Evolutionary conservation across 2,797 vertebrate species (phyloP).

Genomic region (Jordanella pulchra): DNA sequence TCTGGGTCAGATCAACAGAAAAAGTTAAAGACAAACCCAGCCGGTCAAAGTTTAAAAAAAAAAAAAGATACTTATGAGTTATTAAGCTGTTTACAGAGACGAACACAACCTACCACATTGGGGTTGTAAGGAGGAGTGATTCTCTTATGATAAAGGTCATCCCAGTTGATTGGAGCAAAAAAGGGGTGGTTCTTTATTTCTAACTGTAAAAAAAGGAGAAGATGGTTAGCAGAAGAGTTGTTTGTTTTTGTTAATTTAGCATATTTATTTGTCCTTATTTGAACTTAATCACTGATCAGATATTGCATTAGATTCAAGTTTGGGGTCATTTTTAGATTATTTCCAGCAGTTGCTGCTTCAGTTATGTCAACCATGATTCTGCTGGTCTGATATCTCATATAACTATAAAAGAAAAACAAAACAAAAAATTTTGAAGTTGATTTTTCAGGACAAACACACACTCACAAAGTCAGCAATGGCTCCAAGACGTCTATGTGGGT

Average conservation of each 20-base stretch:
- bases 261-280: background rate
- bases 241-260: background rate
- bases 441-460: slow-evolving; percentile 1
- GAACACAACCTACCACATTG: slow-evolving; percentile 88
- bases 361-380: background rate
- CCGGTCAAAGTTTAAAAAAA: background rate
- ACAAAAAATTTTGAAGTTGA: slow-evolving; percentile 5
- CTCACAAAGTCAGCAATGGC: slow-evolving; percentile 95
- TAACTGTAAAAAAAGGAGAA: slow-evolving; percentile 73
- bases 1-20: background rate
- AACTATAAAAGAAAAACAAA: too few relatives aligned
- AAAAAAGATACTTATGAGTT: background rate
- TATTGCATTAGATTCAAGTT: background rate
- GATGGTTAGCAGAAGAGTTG: background rate
- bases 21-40: background rate
- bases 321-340: background rate
- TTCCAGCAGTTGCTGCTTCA: background rate
- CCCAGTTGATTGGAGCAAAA: slow-evolving; percentile 97
- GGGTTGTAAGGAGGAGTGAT: slow-evolving; percentile 96
- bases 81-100: background rate
- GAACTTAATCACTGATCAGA: background rate
- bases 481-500: slow-evolving; percentile 89
- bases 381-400: too few relatives aligned
- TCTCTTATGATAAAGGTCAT: slow-evolving; percentile 94
- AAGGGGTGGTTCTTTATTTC: slow-evolving; percentile 96